phyloP scores from a whole-genome alignment of 1,140 invertebrate species.

The Aphaenogaster floridana region DNA sequence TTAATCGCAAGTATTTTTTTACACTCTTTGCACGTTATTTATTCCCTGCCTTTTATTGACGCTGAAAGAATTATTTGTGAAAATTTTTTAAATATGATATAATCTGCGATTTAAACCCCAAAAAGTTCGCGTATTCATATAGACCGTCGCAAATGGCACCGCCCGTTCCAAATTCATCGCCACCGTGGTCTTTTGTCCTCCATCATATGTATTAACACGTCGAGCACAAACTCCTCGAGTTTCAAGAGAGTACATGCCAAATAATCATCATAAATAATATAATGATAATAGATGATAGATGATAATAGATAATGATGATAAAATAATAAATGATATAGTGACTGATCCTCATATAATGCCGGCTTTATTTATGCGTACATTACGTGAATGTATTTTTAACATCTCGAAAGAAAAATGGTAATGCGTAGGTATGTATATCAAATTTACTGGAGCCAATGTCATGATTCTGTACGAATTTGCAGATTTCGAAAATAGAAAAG shows the following conservation, averaged over 20 bases:
- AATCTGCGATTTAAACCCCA: background rate
- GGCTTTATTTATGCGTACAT: slow-evolving; percentile 6
- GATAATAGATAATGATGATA: too few relatives aligned
- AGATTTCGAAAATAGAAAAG: background rate
- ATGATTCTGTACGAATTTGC: background rate
- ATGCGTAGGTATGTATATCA: background rate
- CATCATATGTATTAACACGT: background rate
- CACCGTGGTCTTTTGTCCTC: background rate
- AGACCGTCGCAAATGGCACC: background rate
- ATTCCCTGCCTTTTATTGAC: background rate
- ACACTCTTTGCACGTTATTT: background rate
- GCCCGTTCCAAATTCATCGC: slow-evolving; percentile 14
- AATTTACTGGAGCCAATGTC: background rate
- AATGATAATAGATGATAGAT: too few relatives aligned
- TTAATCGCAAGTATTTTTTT: slow-evolving; percentile 9
- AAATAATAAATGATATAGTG: background rate
- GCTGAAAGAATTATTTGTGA: background rate
- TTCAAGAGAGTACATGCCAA: background rate
- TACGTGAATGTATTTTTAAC: slow-evolving; percentile 14
- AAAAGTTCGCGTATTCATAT: background rate
- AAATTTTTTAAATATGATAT: background rate
- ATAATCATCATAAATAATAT: slow-evolving; percentile 38
- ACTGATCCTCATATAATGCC: background rate
- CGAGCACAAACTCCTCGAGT: background rate
- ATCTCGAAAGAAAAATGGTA: slow-evolving; percentile 11